Evolutionary conservation across 2,797 vertebrate species (phyloP).

Genomic region (Mormyrops attenuatus): DNA sequence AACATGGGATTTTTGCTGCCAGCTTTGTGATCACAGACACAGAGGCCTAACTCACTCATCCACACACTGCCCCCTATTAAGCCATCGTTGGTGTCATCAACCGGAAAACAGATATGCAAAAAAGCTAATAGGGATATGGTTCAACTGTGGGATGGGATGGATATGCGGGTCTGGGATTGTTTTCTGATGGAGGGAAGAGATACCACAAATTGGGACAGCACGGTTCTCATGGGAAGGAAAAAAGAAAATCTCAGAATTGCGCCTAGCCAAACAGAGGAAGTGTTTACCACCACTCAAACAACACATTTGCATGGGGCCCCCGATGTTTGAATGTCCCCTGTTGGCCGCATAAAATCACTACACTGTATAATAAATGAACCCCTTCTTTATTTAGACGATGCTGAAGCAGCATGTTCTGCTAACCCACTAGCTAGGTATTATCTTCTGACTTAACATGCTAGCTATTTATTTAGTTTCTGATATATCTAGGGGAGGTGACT

Average conservation of each 20-base stretch:
- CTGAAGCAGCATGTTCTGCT: neutral
- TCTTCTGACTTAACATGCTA: neutral
- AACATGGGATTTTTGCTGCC: neutral
- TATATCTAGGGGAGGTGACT: neutral
- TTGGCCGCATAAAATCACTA: neutral
- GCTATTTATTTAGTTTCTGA: neutral
- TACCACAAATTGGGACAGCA: neutral
- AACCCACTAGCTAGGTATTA: neutral
- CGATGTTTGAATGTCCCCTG: neutral
- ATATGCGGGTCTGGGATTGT: neutral
- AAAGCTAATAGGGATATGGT: neutral
- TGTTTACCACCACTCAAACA: neutral
- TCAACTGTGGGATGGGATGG: neutral
- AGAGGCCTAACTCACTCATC: neutral
- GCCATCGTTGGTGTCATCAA: neutral
- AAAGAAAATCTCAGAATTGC: neutral
- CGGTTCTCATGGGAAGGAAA: neutral
- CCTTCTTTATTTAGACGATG: neutral
- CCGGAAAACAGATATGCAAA: neutral
- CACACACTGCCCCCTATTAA: neutral
- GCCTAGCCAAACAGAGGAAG: neutral
- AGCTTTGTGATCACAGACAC: neutral
- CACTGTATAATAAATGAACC: neutral
- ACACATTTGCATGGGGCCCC: neutral
- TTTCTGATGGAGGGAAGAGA: neutral